Percentiles rank a stretch among this genome's conserved stretches.
Evolutionary conservation across 2,113 vertebrate genomes (phyloP).

Genomic region (Heteronetta atricapilla): DNA sequence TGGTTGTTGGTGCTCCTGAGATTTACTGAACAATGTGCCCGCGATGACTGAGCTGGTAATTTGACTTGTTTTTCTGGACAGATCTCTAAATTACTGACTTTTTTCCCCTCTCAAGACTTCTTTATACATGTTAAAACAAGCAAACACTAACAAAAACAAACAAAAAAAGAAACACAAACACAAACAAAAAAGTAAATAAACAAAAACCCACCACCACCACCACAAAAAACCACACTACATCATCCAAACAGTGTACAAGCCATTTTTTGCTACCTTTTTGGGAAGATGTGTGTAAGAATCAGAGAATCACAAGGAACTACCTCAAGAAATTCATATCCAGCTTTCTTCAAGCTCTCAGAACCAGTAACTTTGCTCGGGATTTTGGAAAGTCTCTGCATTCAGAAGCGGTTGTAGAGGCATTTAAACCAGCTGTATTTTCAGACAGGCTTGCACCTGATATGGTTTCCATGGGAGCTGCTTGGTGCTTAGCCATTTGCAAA

Average conservation of each 20-base stretch:
- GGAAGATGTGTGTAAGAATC: neutral
- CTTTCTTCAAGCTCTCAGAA: neutral
- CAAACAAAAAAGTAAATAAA: too few species aligned
- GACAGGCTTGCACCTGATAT: slow-evolving; percentile 10
- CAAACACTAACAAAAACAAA: neutral
- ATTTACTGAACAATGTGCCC: neutral
- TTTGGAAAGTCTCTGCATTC: neutral
- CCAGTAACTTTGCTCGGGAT: neutral
- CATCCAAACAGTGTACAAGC: neutral
- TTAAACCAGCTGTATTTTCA: neutral
- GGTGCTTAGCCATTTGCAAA: slow-evolving; percentile 42
- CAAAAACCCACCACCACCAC: too few species aligned
- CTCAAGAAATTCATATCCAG: neutral
- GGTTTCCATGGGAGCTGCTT: slow-evolving; percentile 50
- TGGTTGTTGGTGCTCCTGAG: neutral
- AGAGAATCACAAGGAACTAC: neutral
- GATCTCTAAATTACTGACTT: neutral
- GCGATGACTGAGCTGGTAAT: neutral
- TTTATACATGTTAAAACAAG: neutral
- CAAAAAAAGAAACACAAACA: neutral
- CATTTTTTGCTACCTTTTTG: neutral
- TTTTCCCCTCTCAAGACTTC: neutral
- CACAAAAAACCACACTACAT: neutral
- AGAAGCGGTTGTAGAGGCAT: neutral
- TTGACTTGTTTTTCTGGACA: neutral